Percentiles rank a stretch among this genome's conserved stretches.
phyloP scores from a whole-genome alignment of 2,797 vertebrate genomes.

The Tapera naevia region DNA sequence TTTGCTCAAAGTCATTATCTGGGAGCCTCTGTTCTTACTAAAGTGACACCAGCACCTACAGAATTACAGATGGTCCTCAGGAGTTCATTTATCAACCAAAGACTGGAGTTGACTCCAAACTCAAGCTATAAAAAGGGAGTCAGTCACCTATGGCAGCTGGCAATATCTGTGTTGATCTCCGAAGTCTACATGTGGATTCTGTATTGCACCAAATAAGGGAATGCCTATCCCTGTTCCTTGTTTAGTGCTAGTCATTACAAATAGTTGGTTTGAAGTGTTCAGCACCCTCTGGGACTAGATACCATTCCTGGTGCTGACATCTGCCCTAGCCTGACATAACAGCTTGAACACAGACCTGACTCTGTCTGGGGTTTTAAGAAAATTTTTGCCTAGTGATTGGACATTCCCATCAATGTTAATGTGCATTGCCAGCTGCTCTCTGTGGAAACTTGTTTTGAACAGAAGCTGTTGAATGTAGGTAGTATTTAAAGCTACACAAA shows the following conservation, averaged over 20 bases:
- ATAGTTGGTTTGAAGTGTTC: background rate
- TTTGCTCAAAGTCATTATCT: conserved; percentile 76
- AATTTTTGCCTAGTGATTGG: background rate
- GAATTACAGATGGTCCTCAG: background rate
- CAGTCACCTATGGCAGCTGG: background rate
- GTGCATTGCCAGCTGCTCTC: background rate
- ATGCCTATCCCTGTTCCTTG: fast-evolving
- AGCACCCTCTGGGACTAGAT: background rate
- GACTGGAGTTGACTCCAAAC: background rate
- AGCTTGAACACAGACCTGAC: background rate
- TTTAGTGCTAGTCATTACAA: background rate
- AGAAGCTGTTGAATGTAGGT: background rate
- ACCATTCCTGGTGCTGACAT: background rate
- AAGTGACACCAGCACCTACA: conserved; percentile 75
- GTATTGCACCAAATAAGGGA: background rate
- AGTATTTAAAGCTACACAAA: background rate
- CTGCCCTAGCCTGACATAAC: background rate
- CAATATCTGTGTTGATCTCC: background rate
- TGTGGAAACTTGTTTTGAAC: background rate
- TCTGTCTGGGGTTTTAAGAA: background rate
- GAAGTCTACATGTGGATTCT: background rate
- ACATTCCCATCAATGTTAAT: background rate
- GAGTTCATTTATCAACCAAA: background rate
- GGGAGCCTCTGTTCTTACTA: conserved; percentile 70
- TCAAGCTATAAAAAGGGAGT: background rate